Percentiles rank a stretch among this genome's conserved stretches.
These are phyloP conservation scores for Agriotes lineatus DNA, from an alignment of 2,888 invertebrate species.

Conservation along the genomic window DNA sequence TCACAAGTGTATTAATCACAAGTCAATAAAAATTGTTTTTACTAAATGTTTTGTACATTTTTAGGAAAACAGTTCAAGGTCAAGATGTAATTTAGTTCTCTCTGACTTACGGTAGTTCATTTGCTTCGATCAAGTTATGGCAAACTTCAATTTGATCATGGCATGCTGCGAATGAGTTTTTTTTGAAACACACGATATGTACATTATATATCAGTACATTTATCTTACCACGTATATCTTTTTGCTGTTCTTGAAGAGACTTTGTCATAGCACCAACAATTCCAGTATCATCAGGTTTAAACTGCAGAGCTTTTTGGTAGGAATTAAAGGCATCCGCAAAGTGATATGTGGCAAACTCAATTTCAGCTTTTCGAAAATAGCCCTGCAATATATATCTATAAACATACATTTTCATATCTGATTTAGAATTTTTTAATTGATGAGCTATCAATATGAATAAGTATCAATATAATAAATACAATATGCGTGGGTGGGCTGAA, in stretches of 20 bases:
- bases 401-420: background rate
- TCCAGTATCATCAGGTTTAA: conserved; percentile 76
- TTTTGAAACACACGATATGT: too few relatives aligned
- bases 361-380: conserved; percentile 80
- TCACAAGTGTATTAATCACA: too few relatives aligned
- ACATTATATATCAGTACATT: background rate
- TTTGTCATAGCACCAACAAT: conserved; percentile 74
- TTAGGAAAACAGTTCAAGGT: too few relatives aligned
- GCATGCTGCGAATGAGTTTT: too few relatives aligned
- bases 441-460: background rate
- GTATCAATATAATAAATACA: too few relatives aligned
- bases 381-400: conserved; percentile 73
- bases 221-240: conserved; percentile 72
- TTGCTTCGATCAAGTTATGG: too few relatives aligned
- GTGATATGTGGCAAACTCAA: conserved; percentile 76
- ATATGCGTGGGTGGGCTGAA: too few relatives aligned
- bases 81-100: too few relatives aligned
- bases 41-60: too few relatives aligned
- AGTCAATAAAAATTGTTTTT: too few relatives aligned
- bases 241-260: conserved; percentile 71
- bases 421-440: background rate
- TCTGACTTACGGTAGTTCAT: too few relatives aligned
- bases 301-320: conserved; percentile 75
- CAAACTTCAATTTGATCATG: too few relatives aligned
- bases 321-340: conserved; percentile 77